phyloP scores from a whole-genome alignment of 2,113 vertebrate species.

The Gasterosteus aculeatus region DNA sequence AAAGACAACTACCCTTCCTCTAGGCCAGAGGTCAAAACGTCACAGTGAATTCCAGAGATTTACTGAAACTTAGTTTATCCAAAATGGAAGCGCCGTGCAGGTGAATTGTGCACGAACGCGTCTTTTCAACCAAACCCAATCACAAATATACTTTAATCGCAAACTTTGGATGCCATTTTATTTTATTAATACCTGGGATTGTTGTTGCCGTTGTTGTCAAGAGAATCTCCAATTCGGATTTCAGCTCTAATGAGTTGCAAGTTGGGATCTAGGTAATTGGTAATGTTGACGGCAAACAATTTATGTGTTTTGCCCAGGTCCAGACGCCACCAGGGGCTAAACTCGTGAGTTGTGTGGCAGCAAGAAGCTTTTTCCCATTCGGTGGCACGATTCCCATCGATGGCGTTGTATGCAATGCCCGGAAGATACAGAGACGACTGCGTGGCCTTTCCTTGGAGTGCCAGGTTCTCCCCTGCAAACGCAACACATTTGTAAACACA shows the following conservation, averaged over 20 bases:
- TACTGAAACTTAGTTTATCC: too few relatives aligned
- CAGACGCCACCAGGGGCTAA: slow-evolving; percentile 51
- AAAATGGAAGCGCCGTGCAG: too few relatives aligned
- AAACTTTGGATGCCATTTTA: not conserved
- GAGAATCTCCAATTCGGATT: slow-evolving; percentile 61
- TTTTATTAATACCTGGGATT: slow-evolving; percentile 42
- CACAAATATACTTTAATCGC: not conserved
- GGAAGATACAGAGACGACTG: slow-evolving; percentile 2
- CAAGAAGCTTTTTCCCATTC: not conserved
- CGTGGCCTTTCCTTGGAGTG: slow-evolving; percentile 52
- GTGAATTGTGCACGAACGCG: too few relatives aligned
- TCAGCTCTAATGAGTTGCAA: slow-evolving; percentile 34
- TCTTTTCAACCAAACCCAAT: not conserved
- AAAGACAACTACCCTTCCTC: too few relatives aligned
- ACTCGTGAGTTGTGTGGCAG: fast-evolving
- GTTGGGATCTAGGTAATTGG: not conserved
- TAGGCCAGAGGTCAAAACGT: too few relatives aligned
- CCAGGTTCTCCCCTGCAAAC: slow-evolving; percentile 52
- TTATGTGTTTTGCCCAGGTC: slow-evolving; percentile 53
- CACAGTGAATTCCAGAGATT: too few relatives aligned
- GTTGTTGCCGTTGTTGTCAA: slow-evolving; percentile 52
- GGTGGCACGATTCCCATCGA: slow-evolving; percentile 44
- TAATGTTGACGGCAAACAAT: slow-evolving; percentile 50
- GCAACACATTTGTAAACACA: not conserved
- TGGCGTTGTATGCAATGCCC: slow-evolving; percentile 4